Conservation (phyloP, 2,888 invertebrate genomes). For the Theretra japonica region DNA sequence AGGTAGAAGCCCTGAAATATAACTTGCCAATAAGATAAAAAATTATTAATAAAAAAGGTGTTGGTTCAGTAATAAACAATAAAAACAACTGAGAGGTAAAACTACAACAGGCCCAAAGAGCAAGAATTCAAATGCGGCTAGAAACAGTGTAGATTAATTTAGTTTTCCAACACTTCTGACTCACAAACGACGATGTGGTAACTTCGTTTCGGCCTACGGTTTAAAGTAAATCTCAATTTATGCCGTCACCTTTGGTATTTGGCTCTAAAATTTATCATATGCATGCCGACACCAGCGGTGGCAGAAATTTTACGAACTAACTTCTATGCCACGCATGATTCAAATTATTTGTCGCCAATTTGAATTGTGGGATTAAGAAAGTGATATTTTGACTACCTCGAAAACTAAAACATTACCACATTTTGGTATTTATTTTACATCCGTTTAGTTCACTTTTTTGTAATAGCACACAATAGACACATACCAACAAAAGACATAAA, state of each 20-base stretch:
- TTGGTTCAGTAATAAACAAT: no score
- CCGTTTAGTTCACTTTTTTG: no score
- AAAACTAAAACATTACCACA: no score
- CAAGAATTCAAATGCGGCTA: neutral
- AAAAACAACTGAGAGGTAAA: no score
- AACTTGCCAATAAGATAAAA: no score
- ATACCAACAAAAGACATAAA: no score
- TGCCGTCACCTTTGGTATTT: neutral
- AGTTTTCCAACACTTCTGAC: neutral
- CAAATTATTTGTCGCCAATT: neutral
- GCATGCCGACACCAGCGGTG: neutral
- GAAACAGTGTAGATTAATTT: neutral
- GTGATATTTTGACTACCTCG: no score
- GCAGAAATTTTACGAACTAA: neutral
- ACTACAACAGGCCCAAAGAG: neutral
- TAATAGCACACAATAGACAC: no score
- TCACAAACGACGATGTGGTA: neutral
- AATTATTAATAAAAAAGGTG: no score
- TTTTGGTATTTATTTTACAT: no score
- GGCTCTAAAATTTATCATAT: slow-evolving; percentile 5
- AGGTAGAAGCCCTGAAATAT: neutral
- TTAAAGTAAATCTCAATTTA: slow-evolving; percentile 7
- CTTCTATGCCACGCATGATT: neutral
- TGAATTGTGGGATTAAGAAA: neutral
- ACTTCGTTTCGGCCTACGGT: no score